phyloP scores from a whole-genome alignment of 1,140 invertebrate genomes.

The Drosophila pectinifera region DNA sequence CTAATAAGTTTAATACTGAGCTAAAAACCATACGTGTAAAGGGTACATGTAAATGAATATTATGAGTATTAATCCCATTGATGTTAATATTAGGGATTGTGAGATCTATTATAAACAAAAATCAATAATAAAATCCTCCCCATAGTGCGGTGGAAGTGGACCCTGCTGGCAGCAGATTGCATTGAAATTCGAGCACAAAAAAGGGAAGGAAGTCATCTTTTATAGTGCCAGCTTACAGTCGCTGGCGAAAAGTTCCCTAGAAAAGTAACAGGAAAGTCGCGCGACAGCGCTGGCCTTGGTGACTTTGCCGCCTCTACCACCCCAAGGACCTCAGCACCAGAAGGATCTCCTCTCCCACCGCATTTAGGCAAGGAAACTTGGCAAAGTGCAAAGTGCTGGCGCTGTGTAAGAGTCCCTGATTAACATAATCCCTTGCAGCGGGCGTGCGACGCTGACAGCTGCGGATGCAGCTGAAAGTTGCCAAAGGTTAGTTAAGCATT shows the following conservation, averaged over 20 bases:
- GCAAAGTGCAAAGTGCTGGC: conserved; percentile 74
- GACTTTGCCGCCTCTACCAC: conserved; percentile 55
- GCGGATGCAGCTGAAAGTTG: conserved; percentile 65
- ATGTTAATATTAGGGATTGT: too few species aligned
- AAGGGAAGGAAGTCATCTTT: conserved; percentile 75
- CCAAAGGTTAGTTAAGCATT: conserved; percentile 79
- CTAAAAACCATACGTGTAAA: too few species aligned
- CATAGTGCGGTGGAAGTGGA: conserved; percentile 12
- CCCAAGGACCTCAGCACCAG: neutral
- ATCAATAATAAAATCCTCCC: neutral
- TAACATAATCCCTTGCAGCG: conserved; percentile 77
- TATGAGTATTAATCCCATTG: too few species aligned
- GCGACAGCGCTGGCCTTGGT: conserved; percentile 61
- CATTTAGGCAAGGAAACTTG: conserved; percentile 55
- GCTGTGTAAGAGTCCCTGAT: conserved; percentile 64
- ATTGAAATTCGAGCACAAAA: conserved; percentile 69
- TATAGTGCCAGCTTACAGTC: conserved; percentile 75
- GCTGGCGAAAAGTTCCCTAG: conserved; percentile 52
- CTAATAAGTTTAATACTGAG: too few species aligned
- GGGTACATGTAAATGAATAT: too few species aligned
- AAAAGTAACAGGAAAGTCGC: conserved; percentile 60
- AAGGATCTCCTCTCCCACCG: neutral
- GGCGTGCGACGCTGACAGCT: conserved; percentile 70
- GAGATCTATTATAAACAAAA: neutral
- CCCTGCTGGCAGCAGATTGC: conserved; percentile 62